Evolutionary conservation across 2,888 invertebrate genomes (phyloP).

Genomic region (Neria commutata): DNA sequence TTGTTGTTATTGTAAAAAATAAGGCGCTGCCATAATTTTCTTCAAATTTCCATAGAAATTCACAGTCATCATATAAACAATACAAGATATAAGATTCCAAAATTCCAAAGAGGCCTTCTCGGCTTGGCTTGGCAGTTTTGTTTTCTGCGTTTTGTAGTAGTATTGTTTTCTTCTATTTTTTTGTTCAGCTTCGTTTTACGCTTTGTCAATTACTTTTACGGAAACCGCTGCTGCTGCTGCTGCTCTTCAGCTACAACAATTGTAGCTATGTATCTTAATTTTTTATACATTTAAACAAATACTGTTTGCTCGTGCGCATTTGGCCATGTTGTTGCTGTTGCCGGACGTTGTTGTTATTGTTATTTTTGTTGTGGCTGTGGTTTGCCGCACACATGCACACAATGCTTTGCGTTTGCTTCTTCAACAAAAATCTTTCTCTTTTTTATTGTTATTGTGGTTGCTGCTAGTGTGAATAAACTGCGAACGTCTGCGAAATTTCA

Average conservation of each 20-base stretch:
- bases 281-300: constrained; percentile 23
- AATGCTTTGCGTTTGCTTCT: constrained; percentile 34
- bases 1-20: constrained; percentile 22
- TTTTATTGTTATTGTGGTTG: constrained; percentile 17
- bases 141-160: background rate
- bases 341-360: constrained; percentile 10
- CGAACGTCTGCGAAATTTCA: constrained; percentile 30
- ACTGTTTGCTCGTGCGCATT: constrained; percentile 30
- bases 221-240: constrained; percentile 8
- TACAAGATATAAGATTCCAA: background rate
- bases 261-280: constrained; percentile 27
- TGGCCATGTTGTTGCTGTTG: constrained; percentile 29
- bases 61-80: background rate
- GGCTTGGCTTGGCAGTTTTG: background rate
- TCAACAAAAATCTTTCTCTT: too few relatives aligned
- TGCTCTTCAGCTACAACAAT: constrained; percentile 41
- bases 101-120: background rate
- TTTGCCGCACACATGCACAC: background rate
- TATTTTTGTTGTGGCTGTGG: constrained; percentile 28
- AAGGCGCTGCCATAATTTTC: constrained; percentile 23
- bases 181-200: background rate
- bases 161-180: constrained; percentile 18
- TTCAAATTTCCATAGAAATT: constrained; percentile 1
- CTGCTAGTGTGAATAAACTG: constrained; percentile 6
- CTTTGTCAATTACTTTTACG: constrained; percentile 12